Percentiles rank a stretch among this genome's conserved stretches.
Conservation (phyloP, 1,140 invertebrate species). For the Hycleus cichorii region DNA sequence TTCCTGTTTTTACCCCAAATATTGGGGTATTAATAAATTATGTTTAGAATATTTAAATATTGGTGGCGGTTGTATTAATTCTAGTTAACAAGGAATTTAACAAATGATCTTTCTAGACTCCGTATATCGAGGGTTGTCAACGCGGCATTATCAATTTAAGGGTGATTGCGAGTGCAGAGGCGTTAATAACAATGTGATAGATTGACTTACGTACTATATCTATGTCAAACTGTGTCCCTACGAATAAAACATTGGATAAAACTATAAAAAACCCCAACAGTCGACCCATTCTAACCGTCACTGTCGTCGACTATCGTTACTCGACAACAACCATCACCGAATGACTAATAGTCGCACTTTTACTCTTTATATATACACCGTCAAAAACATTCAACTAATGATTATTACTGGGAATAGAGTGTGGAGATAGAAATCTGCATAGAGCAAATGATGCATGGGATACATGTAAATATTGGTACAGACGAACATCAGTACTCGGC, state of each 20-base stretch:
- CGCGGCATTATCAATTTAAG: constrained; percentile 24
- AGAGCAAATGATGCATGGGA: constrained; percentile 29
- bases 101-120: constrained; percentile 22
- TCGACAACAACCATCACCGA: constrained; percentile 22
- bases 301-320: constrained; percentile 11
- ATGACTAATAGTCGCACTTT: constrained; percentile 32
- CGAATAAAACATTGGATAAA: constrained; percentile 23
- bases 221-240: constrained; percentile 23
- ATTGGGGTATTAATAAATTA: too few relatives aligned
- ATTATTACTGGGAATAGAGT: constrained; percentile 14
- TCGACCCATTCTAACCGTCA: constrained; percentile 12
- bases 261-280: constrained; percentile 25
- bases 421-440: constrained; percentile 20
- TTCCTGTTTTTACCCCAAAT: too few relatives aligned
- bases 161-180: constrained; percentile 8
- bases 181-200: constrained; percentile 29
- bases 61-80: not conserved
- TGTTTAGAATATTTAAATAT: too few relatives aligned
- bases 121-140: constrained; percentile 14
- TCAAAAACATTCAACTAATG: constrained; percentile 36
- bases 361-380: constrained; percentile 29
- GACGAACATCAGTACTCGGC: constrained; percentile 23
- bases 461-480: constrained; percentile 29
- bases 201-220: constrained; percentile 33
- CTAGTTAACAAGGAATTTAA: constrained; percentile 20